Evolutionary conservation across 1,140 invertebrate species (phyloP), one percentile per base, ranked within the genome.

Genomic region (Orchesella cincta): DNA sequence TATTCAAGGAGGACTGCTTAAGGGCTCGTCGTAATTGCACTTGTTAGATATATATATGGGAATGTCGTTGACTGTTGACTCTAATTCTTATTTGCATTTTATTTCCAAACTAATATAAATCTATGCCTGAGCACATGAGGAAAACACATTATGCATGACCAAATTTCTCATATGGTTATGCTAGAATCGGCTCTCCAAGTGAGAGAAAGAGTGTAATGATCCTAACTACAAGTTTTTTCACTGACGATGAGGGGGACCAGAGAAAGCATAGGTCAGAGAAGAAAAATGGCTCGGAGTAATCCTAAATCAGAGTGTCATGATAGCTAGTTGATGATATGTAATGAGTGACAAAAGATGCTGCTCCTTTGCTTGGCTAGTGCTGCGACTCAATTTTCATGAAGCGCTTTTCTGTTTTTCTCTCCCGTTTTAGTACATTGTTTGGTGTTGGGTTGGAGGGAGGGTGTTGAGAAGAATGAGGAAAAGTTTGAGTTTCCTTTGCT

Each of bases 291-390:
- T 36, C 39, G 26, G 35, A 76, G 54, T 77, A 64, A 77, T 74
- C 57, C 76, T 34, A 77, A 78, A 78, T 78, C 77, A 78, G 73
- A 78, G 67, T 72, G 71, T 36, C 39, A 67, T 78, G 67, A 75
- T 74, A 51, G 62, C 29, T 70, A 78, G 46, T 78, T 78, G 77
- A 78, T 78, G 77, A 78, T 75, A 73, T 39, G 62, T 78, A 78
- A 78, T 78, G 74, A 75, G 77, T 75, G 77, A 78, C 77, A 78
- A 74, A 64, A 75, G 33, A 36, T 77, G 52, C 67, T 73, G 57
- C 76, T 70, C 23, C 39, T 71, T 73, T 34, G 31, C 46, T 51
- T 35, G 29, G 36, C 62, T 67, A 67, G 14, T 51, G 71, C 71
- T 73, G 12, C 46, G 52, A 73, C 70, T 77, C 71, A 62, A 29